Percentiles rank a stretch among this genome's conserved stretches.
Conservation (phyloP, 2,113 vertebrate species). For the Maccullochella peelii region DNA sequence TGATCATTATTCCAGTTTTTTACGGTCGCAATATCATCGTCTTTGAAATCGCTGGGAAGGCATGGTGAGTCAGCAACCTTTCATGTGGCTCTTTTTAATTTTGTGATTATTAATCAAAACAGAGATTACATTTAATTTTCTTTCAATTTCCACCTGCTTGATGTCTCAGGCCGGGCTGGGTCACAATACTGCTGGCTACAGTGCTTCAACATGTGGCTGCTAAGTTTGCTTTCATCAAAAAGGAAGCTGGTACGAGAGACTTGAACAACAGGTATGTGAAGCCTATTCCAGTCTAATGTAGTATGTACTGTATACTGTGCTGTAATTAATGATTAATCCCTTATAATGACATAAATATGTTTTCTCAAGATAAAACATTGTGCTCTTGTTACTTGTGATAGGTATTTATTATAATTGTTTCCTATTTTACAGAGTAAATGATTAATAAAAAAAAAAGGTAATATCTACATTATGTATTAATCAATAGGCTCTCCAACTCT, state of each 20-base stretch:
- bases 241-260: constrained; percentile 75
- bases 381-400: too few relatives aligned
- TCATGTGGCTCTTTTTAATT: background rate
- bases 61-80: constrained; percentile 85
- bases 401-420: too few relatives aligned
- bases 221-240: constrained; percentile 87
- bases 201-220: constrained; percentile 84
- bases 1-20: constrained; percentile 88
- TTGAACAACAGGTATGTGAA: constrained; percentile 78
- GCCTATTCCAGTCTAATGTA: background rate
- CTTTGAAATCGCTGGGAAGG: constrained; percentile 82
- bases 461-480: too few relatives aligned
- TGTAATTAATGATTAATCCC: background rate
- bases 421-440: too few relatives aligned
- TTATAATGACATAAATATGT: too few relatives aligned
- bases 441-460: too few relatives aligned
- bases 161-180: constrained; percentile 89
- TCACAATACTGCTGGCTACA: constrained; percentile 84
- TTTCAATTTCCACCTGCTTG: background rate
- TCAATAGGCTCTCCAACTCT: too few relatives aligned
- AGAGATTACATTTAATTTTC: background rate
- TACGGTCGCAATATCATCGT: constrained; percentile 81
- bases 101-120: background rate
- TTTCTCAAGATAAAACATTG: too few relatives aligned
- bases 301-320: background rate